Evolutionary conservation across 2,888 invertebrate genomes (phyloP), one percentile per base, ranked within the genome.

Genomic region (Alcis repandata): DNA sequence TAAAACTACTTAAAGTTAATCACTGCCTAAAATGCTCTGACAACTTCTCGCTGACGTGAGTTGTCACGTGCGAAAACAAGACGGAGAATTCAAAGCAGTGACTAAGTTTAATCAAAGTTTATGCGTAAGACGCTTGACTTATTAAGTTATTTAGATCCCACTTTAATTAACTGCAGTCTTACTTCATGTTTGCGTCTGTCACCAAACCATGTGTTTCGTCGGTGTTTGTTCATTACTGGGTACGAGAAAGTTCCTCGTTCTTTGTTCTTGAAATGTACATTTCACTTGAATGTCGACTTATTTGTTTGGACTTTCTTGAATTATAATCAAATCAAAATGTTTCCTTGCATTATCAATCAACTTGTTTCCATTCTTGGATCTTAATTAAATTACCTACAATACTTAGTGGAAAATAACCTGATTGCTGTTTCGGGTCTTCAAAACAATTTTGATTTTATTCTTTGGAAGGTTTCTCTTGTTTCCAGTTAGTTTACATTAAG

Each of bases 391-490:
- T 48, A 27, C 45, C 11, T 45, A 20, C 36, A 33, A 57, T 53
- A 65, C 52, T 64, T 45, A 64, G 62, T 67, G 40, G 40, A 51
- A 65, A 67, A 54, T 53, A 64, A 49, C 41, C 32, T 48, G 43
- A 67, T 60, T 67, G 27, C 40, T 60, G 36, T 56, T 54, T 59
- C 49, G 45, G 61, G 56, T 36, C 59, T 63, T 63, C 22, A 48
- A 68, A 68, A 69, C 73, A 27, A 75, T 80, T 78, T 75, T 69
- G 72, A 77, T 76, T 75, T 71, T 59, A 60, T 69, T 70, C 70
- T 52, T 76, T 73, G 70, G 72, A 80, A 79, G 77, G 77, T 72
- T 80, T 82, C 69, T 65, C 75, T 74, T 77, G 79, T 58, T 81
- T 69, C 67, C 70, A 78, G 76, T 70, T 74, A 69, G 64, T 69